A percentile compares a stretch with the other conserved stretches of the same genome.
These are phyloP conservation scores for Carassius carassius DNA, from an alignment of 2,113 vertebrate genomes.

Conservation along the genomic window DNA sequence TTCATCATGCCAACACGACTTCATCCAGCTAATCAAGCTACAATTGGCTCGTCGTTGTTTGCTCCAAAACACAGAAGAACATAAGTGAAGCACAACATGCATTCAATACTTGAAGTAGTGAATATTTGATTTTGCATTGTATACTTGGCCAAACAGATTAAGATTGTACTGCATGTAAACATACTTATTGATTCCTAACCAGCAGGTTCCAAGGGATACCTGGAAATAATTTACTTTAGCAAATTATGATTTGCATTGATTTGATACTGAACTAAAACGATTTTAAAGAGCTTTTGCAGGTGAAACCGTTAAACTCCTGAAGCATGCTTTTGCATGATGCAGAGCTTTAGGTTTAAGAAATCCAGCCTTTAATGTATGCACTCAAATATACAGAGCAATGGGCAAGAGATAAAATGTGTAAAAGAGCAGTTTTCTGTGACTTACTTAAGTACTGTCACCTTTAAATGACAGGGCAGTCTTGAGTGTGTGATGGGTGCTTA, in stretches of 20 bases:
- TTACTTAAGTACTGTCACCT: neutral
- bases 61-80: neutral
- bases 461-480: conserved; percentile 28
- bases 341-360: conserved; percentile 15
- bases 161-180: neutral
- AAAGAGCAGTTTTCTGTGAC: conserved; percentile 5
- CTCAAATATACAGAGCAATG: neutral
- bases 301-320: neutral
- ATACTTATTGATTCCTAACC: neutral
- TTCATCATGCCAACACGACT: neutral
- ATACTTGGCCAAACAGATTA: neutral
- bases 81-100: neutral
- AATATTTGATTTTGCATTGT: neutral
- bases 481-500: conserved; percentile 15
- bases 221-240: neutral
- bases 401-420: conserved; percentile 25
- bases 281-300: neutral
- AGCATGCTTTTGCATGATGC: neutral
- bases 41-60: neutral
- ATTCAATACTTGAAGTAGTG: neutral
- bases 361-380: conserved; percentile 14
- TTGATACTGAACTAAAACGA: neutral
- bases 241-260: neutral
- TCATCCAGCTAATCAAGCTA: neutral
- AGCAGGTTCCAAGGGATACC: neutral